phyloP scores from a whole-genome alignment of 2,888 invertebrate species.

The Alsophila aescularia region DNA sequence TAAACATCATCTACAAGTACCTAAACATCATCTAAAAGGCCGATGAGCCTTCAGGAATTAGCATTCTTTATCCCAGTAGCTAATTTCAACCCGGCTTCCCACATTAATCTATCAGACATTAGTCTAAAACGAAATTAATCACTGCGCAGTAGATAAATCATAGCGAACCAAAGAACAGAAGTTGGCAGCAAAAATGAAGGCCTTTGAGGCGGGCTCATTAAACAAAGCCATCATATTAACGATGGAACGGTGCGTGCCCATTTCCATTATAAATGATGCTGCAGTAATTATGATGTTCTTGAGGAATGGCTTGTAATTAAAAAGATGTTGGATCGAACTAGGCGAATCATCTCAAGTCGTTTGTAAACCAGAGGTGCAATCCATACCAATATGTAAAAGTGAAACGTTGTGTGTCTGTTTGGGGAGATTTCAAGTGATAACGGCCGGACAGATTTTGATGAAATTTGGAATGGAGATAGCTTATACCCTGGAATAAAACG shows the following conservation, averaged over 20 bases:
- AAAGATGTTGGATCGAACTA: not conserved
- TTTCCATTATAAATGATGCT: slow-evolving; percentile 20
- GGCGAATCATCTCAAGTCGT: not conserved
- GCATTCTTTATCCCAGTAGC: not conserved
- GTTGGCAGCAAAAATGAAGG: slow-evolving; percentile 11
- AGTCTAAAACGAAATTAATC: slow-evolving; percentile 11
- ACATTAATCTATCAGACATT: slow-evolving; percentile 12
- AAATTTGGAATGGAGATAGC: too few species aligned
- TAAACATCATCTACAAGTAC: too few species aligned
- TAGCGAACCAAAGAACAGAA: not conserved
- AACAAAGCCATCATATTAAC: slow-evolving; percentile 19
- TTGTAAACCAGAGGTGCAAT: not conserved
- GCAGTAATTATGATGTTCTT: slow-evolving; percentile 4
- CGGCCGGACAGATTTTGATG: too few species aligned
- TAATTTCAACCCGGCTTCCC: slow-evolving; percentile 4
- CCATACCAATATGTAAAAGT: too few species aligned
- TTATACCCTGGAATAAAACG: too few species aligned
- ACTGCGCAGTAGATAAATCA: slow-evolving; percentile 13
- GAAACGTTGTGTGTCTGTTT: too few species aligned
- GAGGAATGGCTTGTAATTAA: slow-evolving; percentile 11
- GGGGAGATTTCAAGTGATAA: too few species aligned
- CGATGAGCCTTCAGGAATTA: too few species aligned
- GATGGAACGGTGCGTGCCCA: slow-evolving; percentile 14
- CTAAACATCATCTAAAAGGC: too few species aligned
- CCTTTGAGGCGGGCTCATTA: slow-evolving; percentile 14